These are phyloP conservation scores for Chelonoidis abingdonii DNA, from an alignment of 2,113 vertebrate genomes.

Conservation along the genomic window DNA sequence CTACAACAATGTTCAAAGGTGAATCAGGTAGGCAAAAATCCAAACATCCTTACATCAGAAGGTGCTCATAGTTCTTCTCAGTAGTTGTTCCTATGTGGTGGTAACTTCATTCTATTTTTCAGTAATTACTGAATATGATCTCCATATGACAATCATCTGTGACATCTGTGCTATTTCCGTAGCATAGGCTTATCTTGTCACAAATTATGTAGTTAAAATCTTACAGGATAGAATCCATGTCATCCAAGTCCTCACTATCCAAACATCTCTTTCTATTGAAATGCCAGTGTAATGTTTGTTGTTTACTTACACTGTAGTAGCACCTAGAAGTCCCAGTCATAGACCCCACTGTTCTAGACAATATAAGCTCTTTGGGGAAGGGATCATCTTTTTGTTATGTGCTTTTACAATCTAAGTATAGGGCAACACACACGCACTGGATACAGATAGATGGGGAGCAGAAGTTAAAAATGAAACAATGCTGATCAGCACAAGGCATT, in stretches of 20 bases:
- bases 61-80: not conserved
- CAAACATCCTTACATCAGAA: not conserved
- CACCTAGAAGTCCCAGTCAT: not conserved
- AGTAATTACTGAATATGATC: not conserved
- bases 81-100: not conserved
- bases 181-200: not conserved
- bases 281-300: not conserved
- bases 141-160: not conserved
- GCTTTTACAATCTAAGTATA: rapidly evolving
- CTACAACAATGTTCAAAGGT: not conserved
- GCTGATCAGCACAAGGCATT: not conserved
- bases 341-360: not conserved
- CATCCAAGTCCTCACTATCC: not conserved
- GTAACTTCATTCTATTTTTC: not conserved
- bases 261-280: not conserved
- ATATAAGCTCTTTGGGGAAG: not conserved
- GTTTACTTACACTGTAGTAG: not conserved
- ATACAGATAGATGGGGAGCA: not conserved
- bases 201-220: not conserved
- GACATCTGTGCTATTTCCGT: not conserved
- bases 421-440: not conserved
- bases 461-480: not conserved
- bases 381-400: not conserved
- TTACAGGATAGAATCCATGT: not conserved
- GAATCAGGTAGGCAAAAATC: not conserved